Conservation (phyloP, 2,888 invertebrate species). For the Rhagium mordax region DNA sequence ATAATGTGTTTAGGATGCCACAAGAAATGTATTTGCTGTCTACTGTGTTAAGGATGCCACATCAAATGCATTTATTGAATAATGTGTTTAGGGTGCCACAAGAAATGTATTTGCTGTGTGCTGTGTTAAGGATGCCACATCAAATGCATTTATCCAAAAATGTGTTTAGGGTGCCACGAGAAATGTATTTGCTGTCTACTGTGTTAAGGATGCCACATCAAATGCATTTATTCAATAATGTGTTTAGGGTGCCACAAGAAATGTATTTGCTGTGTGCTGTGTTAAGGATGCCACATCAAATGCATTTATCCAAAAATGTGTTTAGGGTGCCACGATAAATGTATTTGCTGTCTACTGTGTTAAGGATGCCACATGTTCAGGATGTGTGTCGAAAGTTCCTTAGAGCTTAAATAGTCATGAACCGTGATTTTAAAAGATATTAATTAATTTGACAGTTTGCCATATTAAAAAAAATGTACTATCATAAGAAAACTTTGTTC, state of each 20-base stretch:
- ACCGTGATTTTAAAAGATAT: too few species aligned
- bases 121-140: constrained; percentile 8
- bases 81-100: too few species aligned
- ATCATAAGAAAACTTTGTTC: too few species aligned
- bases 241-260: constrained; percentile 17
- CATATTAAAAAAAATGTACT: too few species aligned
- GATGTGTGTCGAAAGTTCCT: neutral
- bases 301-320: constrained; percentile 7
- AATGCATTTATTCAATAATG: constrained; percentile 16
- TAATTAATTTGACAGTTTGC: too few species aligned
- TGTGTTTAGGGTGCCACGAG: constrained; percentile 17
- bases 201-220: constrained; percentile 2
- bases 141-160: constrained; percentile 1
- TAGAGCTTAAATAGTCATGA: too few species aligned
- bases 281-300: constrained; percentile 8
- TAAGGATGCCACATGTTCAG: constrained; percentile 7
- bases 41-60: constrained; percentile 6
- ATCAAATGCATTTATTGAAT: too few species aligned
- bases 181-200: constrained; percentile 2
- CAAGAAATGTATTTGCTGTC: constrained; percentile 1
- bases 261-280: neutral
- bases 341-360: constrained; percentile 5
- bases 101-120: constrained; percentile 1
- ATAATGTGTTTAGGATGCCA: constrained; percentile 21
- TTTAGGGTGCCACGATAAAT: constrained; percentile 14